A percentile compares a stretch with the other conserved stretches of the same genome.
Evolutionary conservation across 1,140 invertebrate genomes (phyloP).

Genomic region (Acyrthosiphon pisum): DNA sequence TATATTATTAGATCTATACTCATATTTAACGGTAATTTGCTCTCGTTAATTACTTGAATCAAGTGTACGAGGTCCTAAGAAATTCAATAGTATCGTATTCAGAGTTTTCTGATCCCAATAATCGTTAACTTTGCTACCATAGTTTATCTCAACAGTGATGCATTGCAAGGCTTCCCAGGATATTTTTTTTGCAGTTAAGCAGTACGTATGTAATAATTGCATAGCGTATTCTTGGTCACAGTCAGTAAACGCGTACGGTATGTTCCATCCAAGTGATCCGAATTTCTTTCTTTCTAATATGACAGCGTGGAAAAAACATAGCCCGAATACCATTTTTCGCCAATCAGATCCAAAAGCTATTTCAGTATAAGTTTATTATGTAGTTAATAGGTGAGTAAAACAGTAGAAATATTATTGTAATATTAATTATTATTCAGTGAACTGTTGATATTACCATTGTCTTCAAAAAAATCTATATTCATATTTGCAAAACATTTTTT

Average conservation of each 20-base stretch:
- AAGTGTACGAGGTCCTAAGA: conserved; percentile 77
- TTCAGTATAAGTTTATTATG: background rate
- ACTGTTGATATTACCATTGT: conserved; percentile 69
- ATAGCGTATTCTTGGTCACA: conserved; percentile 87
- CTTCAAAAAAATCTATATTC: conserved; percentile 79
- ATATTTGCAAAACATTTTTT: conserved; percentile 81
- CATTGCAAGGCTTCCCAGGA: conserved; percentile 89
- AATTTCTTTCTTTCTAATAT: conserved; percentile 90
- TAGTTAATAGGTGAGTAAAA: background rate
- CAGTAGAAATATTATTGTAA: conserved; percentile 58
- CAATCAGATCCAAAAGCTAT: conserved; percentile 64
- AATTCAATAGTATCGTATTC: conserved; percentile 80
- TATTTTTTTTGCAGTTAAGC: conserved; percentile 67
- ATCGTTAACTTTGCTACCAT: conserved; percentile 90
- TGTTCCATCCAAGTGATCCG: conserved; percentile 89
- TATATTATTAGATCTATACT: background rate
- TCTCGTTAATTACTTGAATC: conserved; percentile 66
- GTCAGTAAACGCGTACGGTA: conserved; percentile 88
- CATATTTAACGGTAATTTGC: background rate
- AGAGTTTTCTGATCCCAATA: conserved; percentile 86
- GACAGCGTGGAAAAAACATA: conserved; percentile 85
- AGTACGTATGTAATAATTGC: conserved; percentile 84
- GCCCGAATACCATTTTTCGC: conserved; percentile 78
- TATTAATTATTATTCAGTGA: background rate
- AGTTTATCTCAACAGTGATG: conserved; percentile 87